Conservation (phyloP, 92 coral and sea anemone species). For the Porites cylindrica region DNA sequence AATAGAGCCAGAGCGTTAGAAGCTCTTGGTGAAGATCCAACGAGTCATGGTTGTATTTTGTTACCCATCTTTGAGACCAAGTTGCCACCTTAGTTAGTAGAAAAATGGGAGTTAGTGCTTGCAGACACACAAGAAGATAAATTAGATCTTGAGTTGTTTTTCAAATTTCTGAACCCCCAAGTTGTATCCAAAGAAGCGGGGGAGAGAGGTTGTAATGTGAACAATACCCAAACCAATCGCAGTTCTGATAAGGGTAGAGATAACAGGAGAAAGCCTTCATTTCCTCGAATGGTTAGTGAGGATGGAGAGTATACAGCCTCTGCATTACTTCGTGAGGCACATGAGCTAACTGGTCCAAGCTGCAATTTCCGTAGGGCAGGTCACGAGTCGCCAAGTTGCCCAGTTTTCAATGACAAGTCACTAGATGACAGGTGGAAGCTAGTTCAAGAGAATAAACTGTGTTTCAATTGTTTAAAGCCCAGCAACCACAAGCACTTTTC, state of each 20-base stretch:
- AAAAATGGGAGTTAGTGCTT: slow-evolving; percentile 57
- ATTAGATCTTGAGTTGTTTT: slow-evolving; percentile 51
- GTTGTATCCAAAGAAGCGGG: slow-evolving; percentile 57
- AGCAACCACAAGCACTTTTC: slow-evolving; percentile 39
- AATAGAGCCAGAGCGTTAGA: slow-evolving; percentile 51
- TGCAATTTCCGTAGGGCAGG: slow-evolving; percentile 26
- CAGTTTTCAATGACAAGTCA: slow-evolving; percentile 31
- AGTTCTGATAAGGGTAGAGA: neutral
- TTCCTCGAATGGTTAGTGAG: no score
- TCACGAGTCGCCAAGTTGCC: slow-evolving; percentile 40
- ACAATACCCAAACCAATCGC: slow-evolving; percentile 5
- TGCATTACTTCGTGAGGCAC: slow-evolving; percentile 21
- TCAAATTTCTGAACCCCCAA: slow-evolving; percentile 50
- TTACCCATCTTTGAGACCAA: slow-evolving; percentile 47
- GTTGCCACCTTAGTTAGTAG: slow-evolving; percentile 41
- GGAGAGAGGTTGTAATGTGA: slow-evolving; percentile 34
- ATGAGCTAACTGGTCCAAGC: slow-evolving; percentile 5
- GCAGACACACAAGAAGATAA: slow-evolving; percentile 59
- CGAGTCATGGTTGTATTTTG: slow-evolving; percentile 52
- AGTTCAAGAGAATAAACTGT: slow-evolving; percentile 25
- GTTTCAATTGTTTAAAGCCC: slow-evolving; percentile 39
- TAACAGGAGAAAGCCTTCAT: no score
- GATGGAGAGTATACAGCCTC: no score
- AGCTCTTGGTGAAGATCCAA: slow-evolving; percentile 53
- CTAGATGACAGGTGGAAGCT: slow-evolving; percentile 33